A percentile compares a stretch with the other conserved stretches of the same genome.
These are phyloP conservation scores for Paracyclopina nana DNA, from an alignment of 1,140 invertebrate species.

Conservation along the genomic window DNA sequence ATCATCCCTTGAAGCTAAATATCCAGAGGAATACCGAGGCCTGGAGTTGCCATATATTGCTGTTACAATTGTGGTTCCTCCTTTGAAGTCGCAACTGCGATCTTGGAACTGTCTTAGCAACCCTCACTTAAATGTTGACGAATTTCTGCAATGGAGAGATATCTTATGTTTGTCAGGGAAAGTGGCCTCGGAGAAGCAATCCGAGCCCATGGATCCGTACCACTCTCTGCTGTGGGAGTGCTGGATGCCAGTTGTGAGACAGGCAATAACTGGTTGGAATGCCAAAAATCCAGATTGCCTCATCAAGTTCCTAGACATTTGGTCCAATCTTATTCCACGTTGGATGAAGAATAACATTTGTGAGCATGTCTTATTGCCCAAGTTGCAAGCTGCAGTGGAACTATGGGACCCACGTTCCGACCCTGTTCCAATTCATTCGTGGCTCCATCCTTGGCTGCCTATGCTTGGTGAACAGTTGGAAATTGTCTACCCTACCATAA, in stretches of 20 bases:
- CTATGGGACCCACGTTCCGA: conserved; percentile 88
- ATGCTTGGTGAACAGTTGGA: conserved; percentile 49
- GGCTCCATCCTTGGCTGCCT: conserved; percentile 88
- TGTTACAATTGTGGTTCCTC: conserved; percentile 25
- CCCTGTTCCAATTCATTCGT: conserved; percentile 77
- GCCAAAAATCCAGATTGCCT: conserved; percentile 9
- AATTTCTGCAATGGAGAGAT: background rate
- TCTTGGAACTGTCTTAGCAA: conserved; percentile 1
- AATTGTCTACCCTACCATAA: conserved; percentile 71
- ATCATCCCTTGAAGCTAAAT: conserved; percentile 40
- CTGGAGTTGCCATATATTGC: conserved; percentile 31
- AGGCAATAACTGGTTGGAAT: conserved; percentile 29
- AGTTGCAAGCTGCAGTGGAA: conserved; percentile 54
- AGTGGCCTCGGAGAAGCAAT: background rate
- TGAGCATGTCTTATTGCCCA: conserved; percentile 57
- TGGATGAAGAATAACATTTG: conserved; percentile 67
- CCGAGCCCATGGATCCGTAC: conserved; percentile 40
- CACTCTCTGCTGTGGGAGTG: conserved; percentile 66
- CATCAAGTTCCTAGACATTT: conserved; percentile 46
- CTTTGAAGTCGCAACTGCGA: conserved; percentile 16
- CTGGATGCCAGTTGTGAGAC: conserved; percentile 60
- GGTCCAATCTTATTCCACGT: conserved; percentile 50
- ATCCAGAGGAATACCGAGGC: conserved; percentile 31
- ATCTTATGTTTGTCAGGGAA: background rate
- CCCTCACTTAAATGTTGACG: background rate